Conservation (phyloP, 2,113 vertebrate species). For the Planiliza haematocheilus region DNA sequence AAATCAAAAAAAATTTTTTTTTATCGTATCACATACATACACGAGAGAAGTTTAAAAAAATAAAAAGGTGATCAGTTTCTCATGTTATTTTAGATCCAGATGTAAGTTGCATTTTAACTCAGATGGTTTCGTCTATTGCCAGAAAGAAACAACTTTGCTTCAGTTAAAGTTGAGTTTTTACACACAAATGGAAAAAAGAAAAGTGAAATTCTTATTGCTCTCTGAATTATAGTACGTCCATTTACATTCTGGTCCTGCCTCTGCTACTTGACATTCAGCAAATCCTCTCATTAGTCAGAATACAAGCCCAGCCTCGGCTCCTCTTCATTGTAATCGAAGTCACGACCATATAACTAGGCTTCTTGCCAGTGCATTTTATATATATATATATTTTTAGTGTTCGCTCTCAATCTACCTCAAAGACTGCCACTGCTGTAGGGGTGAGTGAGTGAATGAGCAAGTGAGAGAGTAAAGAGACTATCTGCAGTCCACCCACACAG, state of each 20-base stretch:
- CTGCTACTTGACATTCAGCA: constrained; percentile 56
- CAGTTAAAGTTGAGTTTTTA: neutral
- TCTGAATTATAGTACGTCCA: constrained; percentile 1
- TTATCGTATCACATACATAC: no score
- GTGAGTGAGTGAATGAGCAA: constrained; percentile 53
- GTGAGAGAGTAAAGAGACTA: constrained; percentile 54
- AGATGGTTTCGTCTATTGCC: neutral
- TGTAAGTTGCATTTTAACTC: neutral
- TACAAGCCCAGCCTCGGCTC: constrained; percentile 42
- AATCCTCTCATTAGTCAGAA: constrained; percentile 62
- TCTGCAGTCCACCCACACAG: constrained; percentile 78
- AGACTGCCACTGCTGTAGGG: constrained; percentile 63
- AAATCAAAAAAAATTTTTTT: neutral
- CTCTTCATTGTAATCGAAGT: constrained; percentile 65
- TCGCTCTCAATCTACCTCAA: constrained; percentile 65
- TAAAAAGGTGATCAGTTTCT: no score
- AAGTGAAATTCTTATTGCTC: constrained; percentile 1
- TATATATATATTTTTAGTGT: constrained; percentile 19
- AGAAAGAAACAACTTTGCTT: neutral
- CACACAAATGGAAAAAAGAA: no score
- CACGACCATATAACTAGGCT: constrained; percentile 67
- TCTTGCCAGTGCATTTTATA: constrained; percentile 61
- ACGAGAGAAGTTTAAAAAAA: no score
- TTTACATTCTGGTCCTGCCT: constrained; percentile 36
- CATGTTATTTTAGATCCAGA: no score